Conservation (phyloP, 2,797 vertebrate genomes). For the Thaleichthys pacificus region DNA sequence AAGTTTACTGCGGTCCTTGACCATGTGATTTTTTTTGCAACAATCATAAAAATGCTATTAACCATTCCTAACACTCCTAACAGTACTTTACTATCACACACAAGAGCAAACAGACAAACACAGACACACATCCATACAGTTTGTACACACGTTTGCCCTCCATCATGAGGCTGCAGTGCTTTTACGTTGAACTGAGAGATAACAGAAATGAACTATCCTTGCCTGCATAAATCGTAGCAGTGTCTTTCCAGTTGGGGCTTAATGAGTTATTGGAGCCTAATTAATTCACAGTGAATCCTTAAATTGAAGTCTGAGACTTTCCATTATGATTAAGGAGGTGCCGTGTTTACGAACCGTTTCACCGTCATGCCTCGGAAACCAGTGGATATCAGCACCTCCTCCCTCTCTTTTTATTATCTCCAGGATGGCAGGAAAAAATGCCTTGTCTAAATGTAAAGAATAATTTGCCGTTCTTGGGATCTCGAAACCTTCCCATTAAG, state of each 20-base stretch:
- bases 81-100: background rate
- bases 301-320: constrained; percentile 44
- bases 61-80: background rate
- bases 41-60: background rate
- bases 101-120: background rate
- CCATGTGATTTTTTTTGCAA: background rate
- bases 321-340: constrained; percentile 35
- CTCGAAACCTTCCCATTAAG: constrained; percentile 34
- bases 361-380: constrained; percentile 37
- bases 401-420: constrained; percentile 30
- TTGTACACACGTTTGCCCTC: background rate
- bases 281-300: constrained; percentile 55
- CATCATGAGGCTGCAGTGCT: constrained; percentile 1
- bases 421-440: constrained; percentile 23
- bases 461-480: constrained; percentile 45
- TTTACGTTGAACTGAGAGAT: constrained; percentile 28
- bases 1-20: background rate
- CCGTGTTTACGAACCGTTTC: constrained; percentile 56
- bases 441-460: constrained; percentile 52
- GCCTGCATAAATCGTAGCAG: constrained; percentile 28
- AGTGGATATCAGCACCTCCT: constrained; percentile 27
- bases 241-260: constrained; percentile 34
- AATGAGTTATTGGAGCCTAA: constrained; percentile 59
- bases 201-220: constrained; percentile 47
- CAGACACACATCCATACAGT: constrained; percentile 10